Base-by-base conservation (phyloP, 2,888 invertebrate genomes). In the Suillia variegata region DNA sequence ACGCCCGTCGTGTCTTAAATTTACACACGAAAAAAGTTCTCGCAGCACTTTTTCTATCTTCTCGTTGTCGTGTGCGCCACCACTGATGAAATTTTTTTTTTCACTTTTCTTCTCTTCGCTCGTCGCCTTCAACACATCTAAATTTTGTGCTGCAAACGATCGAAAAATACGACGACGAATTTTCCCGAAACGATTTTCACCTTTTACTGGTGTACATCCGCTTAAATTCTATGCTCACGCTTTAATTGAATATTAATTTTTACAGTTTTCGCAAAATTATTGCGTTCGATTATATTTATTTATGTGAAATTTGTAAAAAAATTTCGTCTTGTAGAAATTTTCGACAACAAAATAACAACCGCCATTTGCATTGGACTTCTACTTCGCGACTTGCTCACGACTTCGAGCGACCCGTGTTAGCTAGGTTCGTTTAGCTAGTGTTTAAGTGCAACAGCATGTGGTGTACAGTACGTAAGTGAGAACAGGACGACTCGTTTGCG, bases 281-380 rank as follows among this genome's bases (percentile, higher is more conserved):
- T 66, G 64, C 68, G 63, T 69, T 68, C 67, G 63, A 65, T 67
- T 66, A 67, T 59, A 68, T 68, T 70, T 75, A 75, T 71, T 69
- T 69, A 69, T 70, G 68, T 72, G 73, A 70, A 76, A 70, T 74
- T 75, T 74, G 70, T 74, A 77, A 71, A 74, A 77, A 77, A 77
- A 75, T 70, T 71, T 69, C 71, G 70, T 76, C 70, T 69, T 74
- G 73, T 71, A 72, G 71, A 74, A 78, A 73, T 78, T 76, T 75
- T 66, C 62, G 62, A 91, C 92, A 91, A 94, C 95, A 95, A 94
- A 95, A 95, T 94, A 96, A 94, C 93, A 90, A 93, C 91, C 94
- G 95, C 95, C 95, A 96, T 96, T 95, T 94, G 93, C 92, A 93
- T 92, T 94, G 69, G 72, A 70, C 71, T 76, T 73, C 70, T 62